Evolutionary conservation across 92 coral and sea anemone genomes (phyloP).

Genomic region (Phenganax stokvisi): DNA sequence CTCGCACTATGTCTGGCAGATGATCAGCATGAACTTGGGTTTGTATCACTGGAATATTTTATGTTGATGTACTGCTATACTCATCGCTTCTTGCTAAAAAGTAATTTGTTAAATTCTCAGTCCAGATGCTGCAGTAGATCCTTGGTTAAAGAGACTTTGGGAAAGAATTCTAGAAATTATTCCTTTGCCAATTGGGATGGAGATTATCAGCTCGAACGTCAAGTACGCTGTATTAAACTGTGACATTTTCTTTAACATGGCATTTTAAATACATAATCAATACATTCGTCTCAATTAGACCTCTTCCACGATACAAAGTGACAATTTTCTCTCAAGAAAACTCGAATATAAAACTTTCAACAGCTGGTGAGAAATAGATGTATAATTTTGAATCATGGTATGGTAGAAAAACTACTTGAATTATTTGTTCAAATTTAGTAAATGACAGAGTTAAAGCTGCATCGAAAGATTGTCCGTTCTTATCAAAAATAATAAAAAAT

Average conservation of each 20-base stretch:
- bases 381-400: too few relatives aligned
- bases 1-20: conserved; percentile 79
- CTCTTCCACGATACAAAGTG: conserved; percentile 23
- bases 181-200: conserved; percentile 78
- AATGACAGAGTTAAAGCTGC: conserved; percentile 15
- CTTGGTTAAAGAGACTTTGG: conserved; percentile 86
- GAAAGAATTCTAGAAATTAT: conserved; percentile 55
- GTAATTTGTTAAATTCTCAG: conserved; percentile 41
- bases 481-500: conserved; percentile 68
- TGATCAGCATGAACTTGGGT: conserved; percentile 99
- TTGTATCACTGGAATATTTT: conserved; percentile 19
- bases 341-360: too few relatives aligned
- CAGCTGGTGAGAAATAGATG: background rate
- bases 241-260: background rate
- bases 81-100: too few relatives aligned
- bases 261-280: background rate
- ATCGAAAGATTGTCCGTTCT: conserved; percentile 61
- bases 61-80: background rate
- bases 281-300: conserved; percentile 13
- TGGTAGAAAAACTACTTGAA: background rate
- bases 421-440: background rate
- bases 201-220: conserved; percentile 60
- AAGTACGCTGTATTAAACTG: conserved; percentile 41
- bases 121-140: conserved; percentile 93
- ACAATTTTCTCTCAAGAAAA: conserved; percentile 1